A percentile compares a stretch with the other conserved stretches of the same genome.
phyloP scores from a whole-genome alignment of 2,888 invertebrate genomes.

The Chorisops tibialis region DNA sequence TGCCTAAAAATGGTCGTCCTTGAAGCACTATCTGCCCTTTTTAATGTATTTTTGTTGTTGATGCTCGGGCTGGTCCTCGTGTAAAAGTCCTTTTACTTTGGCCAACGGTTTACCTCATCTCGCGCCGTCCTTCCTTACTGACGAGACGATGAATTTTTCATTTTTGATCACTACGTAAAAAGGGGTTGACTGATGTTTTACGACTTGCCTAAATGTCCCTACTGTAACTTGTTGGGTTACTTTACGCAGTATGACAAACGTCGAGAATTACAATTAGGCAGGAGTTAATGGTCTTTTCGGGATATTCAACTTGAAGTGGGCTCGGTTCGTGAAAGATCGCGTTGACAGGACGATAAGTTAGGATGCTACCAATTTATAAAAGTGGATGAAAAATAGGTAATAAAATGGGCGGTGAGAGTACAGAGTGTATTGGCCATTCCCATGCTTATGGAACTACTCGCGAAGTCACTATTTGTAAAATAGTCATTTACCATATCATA shows the following conservation, averaged over 20 bases:
- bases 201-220: not conserved
- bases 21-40: conserved; percentile 8
- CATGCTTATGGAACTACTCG: too few species aligned
- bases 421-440: too few species aligned
- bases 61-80: too few species aligned
- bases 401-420: too few species aligned
- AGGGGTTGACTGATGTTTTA: conserved; percentile 1
- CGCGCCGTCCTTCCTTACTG: not conserved
- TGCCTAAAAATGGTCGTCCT: conserved; percentile 26
- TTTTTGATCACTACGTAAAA: conserved; percentile 21
- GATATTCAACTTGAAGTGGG: too few species aligned
- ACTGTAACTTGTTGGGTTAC: conserved; percentile 1
- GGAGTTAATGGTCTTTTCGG: conserved; percentile 6
- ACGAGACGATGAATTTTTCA: conserved; percentile 27
- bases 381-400: too few species aligned
- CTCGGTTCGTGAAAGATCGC: too few species aligned
- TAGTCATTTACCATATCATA: too few species aligned
- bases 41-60: conserved; percentile 22
- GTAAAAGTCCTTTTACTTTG: not conserved
- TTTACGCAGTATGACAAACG: not conserved
- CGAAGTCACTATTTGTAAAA: too few species aligned
- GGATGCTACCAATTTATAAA: too few species aligned
- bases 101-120: not conserved
- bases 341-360: too few species aligned
- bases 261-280: conserved; percentile 8